Conservation (phyloP, 1,140 invertebrate genomes). For the Andrena cerasifolii region DNA sequence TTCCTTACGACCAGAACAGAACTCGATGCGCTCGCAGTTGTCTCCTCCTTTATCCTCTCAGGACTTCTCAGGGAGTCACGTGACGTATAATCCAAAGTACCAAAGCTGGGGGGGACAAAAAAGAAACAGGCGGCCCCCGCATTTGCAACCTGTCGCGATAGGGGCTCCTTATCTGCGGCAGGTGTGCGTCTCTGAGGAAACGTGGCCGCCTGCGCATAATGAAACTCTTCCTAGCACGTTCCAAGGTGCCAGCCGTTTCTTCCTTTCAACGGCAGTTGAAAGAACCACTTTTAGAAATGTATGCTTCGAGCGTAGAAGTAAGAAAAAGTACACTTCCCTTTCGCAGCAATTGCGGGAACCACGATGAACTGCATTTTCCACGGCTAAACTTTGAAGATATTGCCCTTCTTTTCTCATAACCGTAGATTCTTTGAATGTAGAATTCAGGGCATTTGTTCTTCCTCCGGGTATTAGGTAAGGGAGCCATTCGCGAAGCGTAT, state of each 20-base stretch:
- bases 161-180: conserved; percentile 71
- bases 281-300: background rate
- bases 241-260: conserved; percentile 44
- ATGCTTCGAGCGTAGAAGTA: background rate
- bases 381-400: too few species aligned
- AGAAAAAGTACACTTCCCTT: too few species aligned
- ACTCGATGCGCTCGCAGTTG: background rate
- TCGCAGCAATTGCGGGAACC: too few species aligned
- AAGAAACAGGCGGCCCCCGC: conserved; percentile 25
- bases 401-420: too few species aligned
- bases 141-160: conserved; percentile 61
- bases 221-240: conserved; percentile 44
- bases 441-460: too few species aligned
- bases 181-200: conserved; percentile 70
- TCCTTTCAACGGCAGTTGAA: conserved; percentile 4
- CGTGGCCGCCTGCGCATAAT: conserved; percentile 66
- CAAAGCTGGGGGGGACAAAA: conserved; percentile 3
- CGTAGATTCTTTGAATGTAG: too few species aligned
- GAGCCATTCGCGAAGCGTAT: too few species aligned
- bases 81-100: conserved; percentile 22
- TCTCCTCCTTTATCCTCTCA: conserved; percentile 21
- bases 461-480: too few species aligned
- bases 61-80: conserved; percentile 5
- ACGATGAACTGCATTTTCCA: too few species aligned
- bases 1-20: background rate